Conservation (phyloP, 2,113 vertebrate genomes). For the Microcebus lehilahytsara region DNA sequence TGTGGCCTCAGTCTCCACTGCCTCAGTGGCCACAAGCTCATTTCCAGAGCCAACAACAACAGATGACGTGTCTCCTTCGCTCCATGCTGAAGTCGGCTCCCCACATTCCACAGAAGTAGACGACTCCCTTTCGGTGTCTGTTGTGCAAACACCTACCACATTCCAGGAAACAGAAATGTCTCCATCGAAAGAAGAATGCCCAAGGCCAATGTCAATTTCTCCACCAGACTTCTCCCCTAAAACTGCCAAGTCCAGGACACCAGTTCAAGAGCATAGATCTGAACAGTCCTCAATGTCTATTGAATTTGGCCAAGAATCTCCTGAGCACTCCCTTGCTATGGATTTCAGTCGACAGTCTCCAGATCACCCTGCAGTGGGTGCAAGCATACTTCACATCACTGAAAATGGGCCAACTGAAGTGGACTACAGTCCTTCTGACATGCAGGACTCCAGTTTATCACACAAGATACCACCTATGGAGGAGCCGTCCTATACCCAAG, state of each 20-base stretch:
- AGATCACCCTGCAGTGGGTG: slow-evolving; percentile 87
- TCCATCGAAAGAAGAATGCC: slow-evolving; percentile 94
- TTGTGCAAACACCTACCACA: slow-evolving; percentile 95
- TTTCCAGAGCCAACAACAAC: slow-evolving; percentile 96
- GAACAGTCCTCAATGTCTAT: slow-evolving; percentile 93
- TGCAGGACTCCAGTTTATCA: slow-evolving; percentile 82
- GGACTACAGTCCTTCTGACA: slow-evolving; percentile 91
- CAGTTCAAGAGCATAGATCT: slow-evolving; percentile 88
- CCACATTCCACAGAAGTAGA: slow-evolving; percentile 98
- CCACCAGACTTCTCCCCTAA: slow-evolving; percentile 95
- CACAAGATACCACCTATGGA: slow-evolving; percentile 84
- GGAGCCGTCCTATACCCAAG: slow-evolving; percentile 87
- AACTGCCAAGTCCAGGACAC: slow-evolving; percentile 88
- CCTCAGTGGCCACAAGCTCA: slow-evolving; percentile 96
- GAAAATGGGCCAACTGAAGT: slow-evolving; percentile 98
- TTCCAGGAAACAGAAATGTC: slow-evolving; percentile 97
- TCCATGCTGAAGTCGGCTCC: slow-evolving; percentile 96
- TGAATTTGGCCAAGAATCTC: slow-evolving; percentile 93
- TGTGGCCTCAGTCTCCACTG: slow-evolving; percentile 94
- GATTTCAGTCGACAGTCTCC: slow-evolving; percentile 97
- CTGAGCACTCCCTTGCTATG: slow-evolving; percentile 94
- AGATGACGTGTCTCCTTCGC: slow-evolving; percentile 94
- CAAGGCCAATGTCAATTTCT: slow-evolving; percentile 97
- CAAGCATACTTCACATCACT: slow-evolving; percentile 86
- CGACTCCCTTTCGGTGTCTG: slow-evolving; percentile 96